phyloP scores from a whole-genome alignment of 1,140 invertebrate species.

The Halesus radiatus region DNA sequence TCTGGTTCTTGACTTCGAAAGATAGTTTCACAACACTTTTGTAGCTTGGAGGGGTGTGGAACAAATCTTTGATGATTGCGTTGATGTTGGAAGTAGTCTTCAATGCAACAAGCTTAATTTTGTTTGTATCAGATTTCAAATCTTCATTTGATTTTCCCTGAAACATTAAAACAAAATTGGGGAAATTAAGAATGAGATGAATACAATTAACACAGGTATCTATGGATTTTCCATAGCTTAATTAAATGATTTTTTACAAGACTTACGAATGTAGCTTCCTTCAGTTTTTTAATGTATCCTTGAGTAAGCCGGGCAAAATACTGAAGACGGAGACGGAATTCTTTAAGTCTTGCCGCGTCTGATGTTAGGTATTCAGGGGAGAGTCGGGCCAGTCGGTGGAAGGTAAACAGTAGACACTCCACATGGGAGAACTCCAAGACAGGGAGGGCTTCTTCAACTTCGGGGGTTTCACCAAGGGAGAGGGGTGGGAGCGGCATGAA shows the following conservation, averaged over 20 bases:
- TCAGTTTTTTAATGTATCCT: conserved; percentile 92
- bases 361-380: conserved; percentile 80
- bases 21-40: conserved; percentile 90
- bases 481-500: conserved; percentile 86
- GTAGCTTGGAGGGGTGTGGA: conserved; percentile 93
- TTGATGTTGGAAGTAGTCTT: conserved; percentile 96
- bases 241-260: too few relatives aligned
- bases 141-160: conserved; percentile 82
- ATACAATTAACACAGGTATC: too few relatives aligned
- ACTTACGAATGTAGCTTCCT: conserved; percentile 80
- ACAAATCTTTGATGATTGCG: conserved; percentile 93
- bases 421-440: conserved; percentile 93
- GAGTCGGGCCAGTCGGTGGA: conserved; percentile 90
- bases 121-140: conserved; percentile 84
- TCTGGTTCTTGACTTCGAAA: conserved; percentile 80
- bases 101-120: conserved; percentile 87
- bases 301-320: conserved; percentile 94
- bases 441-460: conserved; percentile 73
- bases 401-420: conserved; percentile 91
- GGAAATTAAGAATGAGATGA: too few relatives aligned
- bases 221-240: too few relatives aligned
- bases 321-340: conserved; percentile 89
- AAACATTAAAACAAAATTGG: neutral
- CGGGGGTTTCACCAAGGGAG: conserved; percentile 69
- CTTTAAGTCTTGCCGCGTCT: conserved; percentile 86